Conservation (phyloP, 2,113 vertebrate species). For the Cyanoderma ruficeps region DNA sequence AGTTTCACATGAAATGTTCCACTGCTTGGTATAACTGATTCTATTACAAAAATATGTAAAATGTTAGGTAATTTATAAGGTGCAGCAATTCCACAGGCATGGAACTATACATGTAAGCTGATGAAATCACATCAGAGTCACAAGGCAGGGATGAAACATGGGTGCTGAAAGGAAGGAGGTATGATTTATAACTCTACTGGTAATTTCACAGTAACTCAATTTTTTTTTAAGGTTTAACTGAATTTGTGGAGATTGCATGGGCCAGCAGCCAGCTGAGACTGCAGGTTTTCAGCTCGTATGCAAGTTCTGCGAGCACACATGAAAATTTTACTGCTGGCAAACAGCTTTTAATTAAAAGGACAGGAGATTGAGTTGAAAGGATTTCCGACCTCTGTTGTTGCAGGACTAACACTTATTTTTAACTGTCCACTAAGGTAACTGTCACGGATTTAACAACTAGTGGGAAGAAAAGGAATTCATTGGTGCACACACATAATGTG, state of each 20-base stretch:
- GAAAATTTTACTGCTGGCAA: neutral
- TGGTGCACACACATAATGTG: neutral
- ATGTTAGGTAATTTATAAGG: constrained; percentile 16
- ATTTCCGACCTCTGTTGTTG: neutral
- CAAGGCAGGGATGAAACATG: neutral
- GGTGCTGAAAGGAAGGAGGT: neutral
- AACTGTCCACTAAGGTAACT: neutral
- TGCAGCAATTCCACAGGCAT: neutral
- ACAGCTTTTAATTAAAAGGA: constrained; percentile 32
- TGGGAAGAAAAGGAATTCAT: neutral
- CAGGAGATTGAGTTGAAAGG: neutral
- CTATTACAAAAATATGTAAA: constrained; percentile 67
- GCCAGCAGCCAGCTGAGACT: constrained; percentile 7
- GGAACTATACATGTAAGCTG: neutral
- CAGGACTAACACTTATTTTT: neutral
- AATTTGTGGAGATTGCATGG: neutral
- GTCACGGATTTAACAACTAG: neutral
- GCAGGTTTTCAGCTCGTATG: neutral
- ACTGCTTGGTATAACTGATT: constrained; percentile 97
- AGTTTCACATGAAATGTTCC: constrained; percentile 98
- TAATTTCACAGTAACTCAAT: neutral
- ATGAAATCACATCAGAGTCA: neutral
- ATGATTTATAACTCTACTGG: neutral
- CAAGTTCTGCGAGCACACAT: neutral
- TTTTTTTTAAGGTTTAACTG: constrained; percentile 22